Evolutionary conservation across 2,113 vertebrate genomes (phyloP).

Genomic region (Onychostruthus taczanowskii): DNA sequence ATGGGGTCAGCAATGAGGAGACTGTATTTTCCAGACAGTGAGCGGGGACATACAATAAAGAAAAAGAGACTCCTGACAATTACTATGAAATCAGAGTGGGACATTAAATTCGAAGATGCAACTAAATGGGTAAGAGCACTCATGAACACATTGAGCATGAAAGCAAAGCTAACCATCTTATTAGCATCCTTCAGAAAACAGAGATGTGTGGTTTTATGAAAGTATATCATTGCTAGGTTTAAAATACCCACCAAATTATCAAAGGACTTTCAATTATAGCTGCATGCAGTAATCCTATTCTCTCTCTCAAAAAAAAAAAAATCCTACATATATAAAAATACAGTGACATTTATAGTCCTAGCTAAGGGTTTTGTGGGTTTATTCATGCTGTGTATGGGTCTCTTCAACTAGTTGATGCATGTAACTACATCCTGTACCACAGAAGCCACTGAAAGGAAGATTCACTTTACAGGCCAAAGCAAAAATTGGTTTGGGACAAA

Average conservation of each 20-base stretch:
- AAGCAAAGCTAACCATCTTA: constrained; percentile 56
- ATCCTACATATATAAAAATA: constrained; percentile 42
- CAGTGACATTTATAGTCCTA: constrained; percentile 57
- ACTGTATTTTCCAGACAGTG: constrained; percentile 35
- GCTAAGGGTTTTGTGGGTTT: constrained; percentile 54
- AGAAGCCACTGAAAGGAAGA: constrained; percentile 49
- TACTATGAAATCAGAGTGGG: constrained; percentile 44
- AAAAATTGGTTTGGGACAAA: constrained; percentile 56
- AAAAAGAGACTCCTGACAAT: constrained; percentile 31
- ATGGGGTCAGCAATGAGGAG: constrained; percentile 53
- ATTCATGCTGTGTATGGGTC: constrained; percentile 36
- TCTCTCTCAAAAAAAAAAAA: constrained; percentile 6
- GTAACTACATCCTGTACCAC: constrained; percentile 56
- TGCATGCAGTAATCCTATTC: constrained; percentile 25
- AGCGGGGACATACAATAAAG: background rate
- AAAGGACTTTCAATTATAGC: constrained; percentile 48
- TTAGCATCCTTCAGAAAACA: constrained; percentile 53
- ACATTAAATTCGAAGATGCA: constrained; percentile 29
- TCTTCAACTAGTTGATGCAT: constrained; percentile 62
- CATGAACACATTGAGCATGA: constrained; percentile 50
- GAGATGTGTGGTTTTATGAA: constrained; percentile 58
- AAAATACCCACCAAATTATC: constrained; percentile 56
- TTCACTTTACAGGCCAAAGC: constrained; percentile 43
- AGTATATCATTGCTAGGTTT: constrained; percentile 59
- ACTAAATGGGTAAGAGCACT: constrained; percentile 37